These are phyloP conservation scores for Noturus placidus DNA, from an alignment of 2,113 vertebrate species.

Conservation along the genomic window DNA sequence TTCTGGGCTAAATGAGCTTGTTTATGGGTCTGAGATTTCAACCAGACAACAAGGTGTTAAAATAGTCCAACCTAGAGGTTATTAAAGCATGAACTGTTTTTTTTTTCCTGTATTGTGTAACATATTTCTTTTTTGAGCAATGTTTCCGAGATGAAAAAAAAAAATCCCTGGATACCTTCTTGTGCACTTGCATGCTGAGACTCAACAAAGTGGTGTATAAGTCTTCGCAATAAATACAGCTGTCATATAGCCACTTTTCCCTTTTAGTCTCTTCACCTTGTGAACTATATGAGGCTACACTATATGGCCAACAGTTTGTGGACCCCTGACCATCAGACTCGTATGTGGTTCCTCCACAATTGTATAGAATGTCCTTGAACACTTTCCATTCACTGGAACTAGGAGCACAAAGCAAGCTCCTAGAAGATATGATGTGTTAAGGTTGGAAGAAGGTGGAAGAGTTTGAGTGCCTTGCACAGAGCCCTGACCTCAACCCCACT, in stretches of 20 bases:
- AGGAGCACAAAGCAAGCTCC: no score
- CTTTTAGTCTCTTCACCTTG: neutral
- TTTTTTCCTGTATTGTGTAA: neutral
- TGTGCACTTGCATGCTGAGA: neutral
- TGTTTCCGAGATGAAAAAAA: neutral
- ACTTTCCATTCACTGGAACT: no score
- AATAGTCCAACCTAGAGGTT: neutral
- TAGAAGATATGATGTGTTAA: no score
- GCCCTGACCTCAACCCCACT: no score
- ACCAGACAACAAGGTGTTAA: neutral
- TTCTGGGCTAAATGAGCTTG: neutral
- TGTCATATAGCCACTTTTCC: neutral
- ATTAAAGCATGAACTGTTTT: neutral
- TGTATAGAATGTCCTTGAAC: neutral
- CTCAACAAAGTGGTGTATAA: neutral
- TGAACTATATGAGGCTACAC: neutral
- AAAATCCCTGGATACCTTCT: neutral
- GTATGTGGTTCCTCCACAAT: neutral
- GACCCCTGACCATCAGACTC: neutral
- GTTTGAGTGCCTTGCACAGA: no score
- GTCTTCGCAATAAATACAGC: neutral
- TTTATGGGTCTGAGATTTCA: neutral
- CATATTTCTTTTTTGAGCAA: neutral
- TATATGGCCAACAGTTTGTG: neutral
- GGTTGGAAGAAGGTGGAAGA: no score